Base-by-base conservation (phyloP, 2,888 invertebrate genomes). In the Orthosia cruda region DNA sequence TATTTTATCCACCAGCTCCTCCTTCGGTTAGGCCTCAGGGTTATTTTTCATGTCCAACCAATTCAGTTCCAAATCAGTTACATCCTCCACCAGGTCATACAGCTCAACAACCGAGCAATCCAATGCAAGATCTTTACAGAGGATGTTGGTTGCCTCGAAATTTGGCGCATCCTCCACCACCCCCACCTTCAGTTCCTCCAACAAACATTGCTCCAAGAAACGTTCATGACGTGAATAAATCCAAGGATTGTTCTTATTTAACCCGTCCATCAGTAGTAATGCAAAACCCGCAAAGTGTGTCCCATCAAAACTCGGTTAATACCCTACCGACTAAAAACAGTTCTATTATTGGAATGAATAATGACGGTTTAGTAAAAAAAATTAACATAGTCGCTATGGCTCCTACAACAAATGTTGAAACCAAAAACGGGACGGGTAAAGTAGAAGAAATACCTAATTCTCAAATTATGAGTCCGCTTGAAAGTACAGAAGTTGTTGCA, bases 291-390 rank as follows among this genome's bases (percentile, higher is more conserved):
- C 65, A 65, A 61, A 55, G 2, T n/a, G 11, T n/a, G 61, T 49
- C 5, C 4, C 18, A 13, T 12, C 64, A 59, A 47, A 67, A 59
- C 3, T n/a, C n/a, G 4, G 23, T 32, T n/a, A 59, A 13, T 62
- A 45, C 15, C 12, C 12, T 50, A 45, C 61, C 63, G 1, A 15
- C 23, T 26, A 50, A 66, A 13, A 55, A 71, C 45, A 71, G 58
- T 67, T 83, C 85, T 52, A 76, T 84, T 65, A 87, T 87, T 16
- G 88, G 87, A 7, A 74, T 69, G n/a, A 87, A 89, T 72, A 68
- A 72, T n/a, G 70, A 70, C 52, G 87, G 86, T 16, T 40, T 79
- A 12, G 72, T 89, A 4, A 87, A 86, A 52, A 89, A 87, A 80
- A 90, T 87, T 47, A 85, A 84, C 50, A 83, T 87, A 47, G 54